Percentiles rank a stretch among this genome's conserved stretches.
These are phyloP conservation scores for Cygnus olor DNA, from an alignment of 2,797 vertebrate species.

Conservation along the genomic window DNA sequence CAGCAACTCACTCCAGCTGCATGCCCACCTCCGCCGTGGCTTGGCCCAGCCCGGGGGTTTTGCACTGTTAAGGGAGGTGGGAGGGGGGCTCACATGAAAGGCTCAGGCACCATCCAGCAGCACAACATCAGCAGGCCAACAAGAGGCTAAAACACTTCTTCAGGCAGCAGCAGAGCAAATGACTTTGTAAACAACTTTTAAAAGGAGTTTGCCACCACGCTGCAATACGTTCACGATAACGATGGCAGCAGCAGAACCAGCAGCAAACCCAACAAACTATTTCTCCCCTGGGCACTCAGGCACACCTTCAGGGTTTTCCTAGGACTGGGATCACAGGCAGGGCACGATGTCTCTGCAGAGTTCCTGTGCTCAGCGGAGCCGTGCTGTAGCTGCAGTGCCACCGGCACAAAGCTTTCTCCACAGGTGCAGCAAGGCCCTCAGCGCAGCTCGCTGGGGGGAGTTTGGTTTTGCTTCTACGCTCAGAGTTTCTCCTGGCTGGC, in stretches of 20 bases:
- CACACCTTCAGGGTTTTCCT: neutral
- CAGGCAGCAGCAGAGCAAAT: neutral
- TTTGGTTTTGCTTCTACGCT: neutral
- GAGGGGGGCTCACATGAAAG: neutral
- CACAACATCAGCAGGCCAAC: accelerated
- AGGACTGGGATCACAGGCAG: neutral
- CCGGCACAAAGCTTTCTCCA: neutral
- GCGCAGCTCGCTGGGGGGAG: neutral
- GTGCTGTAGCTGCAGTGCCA: neutral
- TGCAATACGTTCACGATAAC: accelerated
- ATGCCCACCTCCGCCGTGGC: neutral
- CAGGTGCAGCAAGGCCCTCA: accelerated
- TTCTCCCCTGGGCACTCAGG: neutral
- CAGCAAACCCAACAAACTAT: neutral
- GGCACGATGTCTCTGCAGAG: accelerated
- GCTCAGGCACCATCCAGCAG: neutral
- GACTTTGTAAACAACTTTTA: neutral
- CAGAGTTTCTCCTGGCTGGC: neutral
- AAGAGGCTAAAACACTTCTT: neutral
- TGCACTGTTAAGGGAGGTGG: neutral
- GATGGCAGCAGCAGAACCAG: accelerated
- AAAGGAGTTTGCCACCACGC: neutral
- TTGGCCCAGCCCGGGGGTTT: neutral
- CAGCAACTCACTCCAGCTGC: neutral
- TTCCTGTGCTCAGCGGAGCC: accelerated